Base-by-base conservation (phyloP, 2,113 vertebrate species). In the Elachura formosa region DNA sequence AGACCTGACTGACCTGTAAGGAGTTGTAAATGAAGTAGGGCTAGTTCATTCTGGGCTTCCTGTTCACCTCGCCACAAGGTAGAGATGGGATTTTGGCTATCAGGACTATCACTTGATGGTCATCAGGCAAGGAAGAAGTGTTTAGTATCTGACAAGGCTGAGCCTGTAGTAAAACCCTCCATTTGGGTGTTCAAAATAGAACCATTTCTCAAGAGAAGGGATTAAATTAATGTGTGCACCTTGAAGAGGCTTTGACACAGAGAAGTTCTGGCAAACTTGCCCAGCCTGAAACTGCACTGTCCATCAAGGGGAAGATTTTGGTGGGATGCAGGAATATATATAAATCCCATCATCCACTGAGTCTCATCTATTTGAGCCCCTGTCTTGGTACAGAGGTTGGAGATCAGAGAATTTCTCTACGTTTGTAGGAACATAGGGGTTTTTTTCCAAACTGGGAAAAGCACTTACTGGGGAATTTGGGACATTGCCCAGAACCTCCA, bases 271-370 rank as follows among this genome's bases (percentile, higher is more conserved):
- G 17, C 41, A 33, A 51, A 18, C 5, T 51, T 76, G 17, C 31
- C 46, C 61, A 34, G 10, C 17, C 28, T 84, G 56, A 43, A 58
- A 49, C 25, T 36, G 13, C 23, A 4, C 33, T 34, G 16, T 7
- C 18, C 45, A 21, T 36, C 14, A 24, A 29, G 43, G 46, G 48
- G 16, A 62, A 61, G 51, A 41, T 66, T 86, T 92, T 76, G 62
- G 33, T 66, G 59, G 34, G 38, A 26, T 23, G 6, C 49, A 73
- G 76, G 41, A 77, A 17, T 13, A 80, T 38, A 22, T 11, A 3
- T 26, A 19, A 6, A 29, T 58, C 38, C 16, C n/a, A 34, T 54
- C 26, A 14, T 24, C 6, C 1, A 0, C 6, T 0, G 1, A 49
- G 5, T 19, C 34, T 77, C 46, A 28, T 49, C 46, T 66, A 55